Base-by-base conservation (phyloP, 2,797 vertebrate species). In the Semotilus atromaculatus region DNA sequence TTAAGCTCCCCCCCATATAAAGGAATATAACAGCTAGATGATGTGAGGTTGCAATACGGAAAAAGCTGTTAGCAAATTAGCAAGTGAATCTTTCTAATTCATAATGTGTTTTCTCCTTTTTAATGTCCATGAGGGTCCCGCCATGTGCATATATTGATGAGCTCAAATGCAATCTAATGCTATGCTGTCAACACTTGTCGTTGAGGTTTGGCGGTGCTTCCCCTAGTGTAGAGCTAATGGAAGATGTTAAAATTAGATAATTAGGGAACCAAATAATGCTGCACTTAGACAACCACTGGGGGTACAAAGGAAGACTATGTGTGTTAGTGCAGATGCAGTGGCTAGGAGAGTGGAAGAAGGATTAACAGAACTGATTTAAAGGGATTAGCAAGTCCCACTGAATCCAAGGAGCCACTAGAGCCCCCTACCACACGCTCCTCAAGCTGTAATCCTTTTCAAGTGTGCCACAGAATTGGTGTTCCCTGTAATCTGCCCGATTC, bases 321-420 rank as follows among this genome's bases (percentile, higher is more conserved):
- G n/a, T 45, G 66, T 80, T 62, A 72, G 72, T 82, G 70, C 11
- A n/a, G 86, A 89, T 89, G 68, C 68, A 26, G 86, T 85, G 74
- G 86, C 91, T 90, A 91, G 78, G 89, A 89, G 80, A 88, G 86
- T 89, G 86, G 91, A 89, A 93, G 91, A 88, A 68, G 92, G 93
- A 94, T 94, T 94, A 93, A 91, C 89, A 86, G 88, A 90, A 88
- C 87, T 91, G 92, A 92, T 93, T 94, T 93, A 92, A 92, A 93
- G 90, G 92, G 94, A 94, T 94, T 94, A 94, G 89, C 90, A 90
- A 90, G 77, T 90, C 89, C 89, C 78, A 87, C 84, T 83, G 91
- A 92, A 93, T 90, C 89, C 88, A 88, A 88, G 91, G 88, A 91
- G 91, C 91, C 90, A 86, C 83, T 89, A 91, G 91, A 91, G 92